Evolutionary conservation across 2,113 vertebrate species (phyloP).

Genomic region (Lethenteron reissneri): DNA sequence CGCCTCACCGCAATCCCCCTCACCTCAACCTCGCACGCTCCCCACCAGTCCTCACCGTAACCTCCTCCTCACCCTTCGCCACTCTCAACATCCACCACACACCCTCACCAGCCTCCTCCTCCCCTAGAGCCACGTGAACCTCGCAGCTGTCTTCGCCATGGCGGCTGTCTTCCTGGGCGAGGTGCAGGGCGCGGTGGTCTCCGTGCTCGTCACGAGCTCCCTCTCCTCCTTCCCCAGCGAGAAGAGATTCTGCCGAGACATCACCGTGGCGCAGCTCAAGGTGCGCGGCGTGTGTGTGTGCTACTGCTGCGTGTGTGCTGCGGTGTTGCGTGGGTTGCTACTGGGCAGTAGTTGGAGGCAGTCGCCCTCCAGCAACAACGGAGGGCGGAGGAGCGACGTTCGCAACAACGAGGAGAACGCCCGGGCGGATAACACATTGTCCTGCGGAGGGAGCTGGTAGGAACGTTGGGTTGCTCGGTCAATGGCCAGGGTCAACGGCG

Average conservation of each 20-base stretch:
- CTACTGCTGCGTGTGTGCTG: neutral
- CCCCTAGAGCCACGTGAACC: neutral
- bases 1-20: too few species aligned
- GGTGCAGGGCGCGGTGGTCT: constrained; percentile 31
- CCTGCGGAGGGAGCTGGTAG: too few species aligned
- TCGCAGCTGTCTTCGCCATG: too few species aligned
- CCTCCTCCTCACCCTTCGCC: neutral
- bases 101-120: neutral
- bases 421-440: too few species aligned
- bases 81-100: neutral
- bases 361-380: too few species aligned
- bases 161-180: too few species aligned
- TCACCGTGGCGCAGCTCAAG: constrained; percentile 51
- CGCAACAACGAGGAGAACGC: too few species aligned
- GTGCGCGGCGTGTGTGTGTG: constrained; percentile 17
- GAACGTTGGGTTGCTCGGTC: too few species aligned
- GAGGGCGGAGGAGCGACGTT: too few species aligned
- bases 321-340: neutral
- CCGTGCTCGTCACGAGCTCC: constrained; percentile 40
- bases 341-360: too few species aligned
- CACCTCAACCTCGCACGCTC: too few species aligned
- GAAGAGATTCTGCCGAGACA: constrained; percentile 35
- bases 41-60: neutral
- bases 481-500: too few species aligned
- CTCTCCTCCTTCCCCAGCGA: constrained; percentile 31